These are phyloP conservation scores for Drosophila falleni DNA, from an alignment of 2,888 invertebrate species.

Conservation along the genomic window DNA sequence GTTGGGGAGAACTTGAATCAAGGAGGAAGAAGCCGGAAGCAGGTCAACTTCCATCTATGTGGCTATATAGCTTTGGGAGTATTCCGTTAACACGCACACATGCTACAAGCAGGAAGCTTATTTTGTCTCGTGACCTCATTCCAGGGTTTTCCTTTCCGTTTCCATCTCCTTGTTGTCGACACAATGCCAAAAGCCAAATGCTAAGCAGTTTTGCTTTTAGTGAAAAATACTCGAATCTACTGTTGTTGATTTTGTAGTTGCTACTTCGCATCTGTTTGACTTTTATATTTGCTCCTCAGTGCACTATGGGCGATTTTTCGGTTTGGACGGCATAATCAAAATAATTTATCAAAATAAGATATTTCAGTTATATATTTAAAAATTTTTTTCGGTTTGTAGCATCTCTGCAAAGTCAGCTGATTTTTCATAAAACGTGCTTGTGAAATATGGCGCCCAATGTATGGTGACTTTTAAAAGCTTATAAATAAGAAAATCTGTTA, in stretches of 20 bases:
- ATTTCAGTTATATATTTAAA: no score
- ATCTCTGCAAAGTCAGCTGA: no score
- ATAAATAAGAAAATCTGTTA: no score
- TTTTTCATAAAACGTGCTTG: no score
- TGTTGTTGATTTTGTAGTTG: conserved; percentile 32
- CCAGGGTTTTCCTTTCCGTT: conserved; percentile 38
- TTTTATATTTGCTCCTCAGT: conserved; percentile 57
- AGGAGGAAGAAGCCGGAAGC: conserved; percentile 26
- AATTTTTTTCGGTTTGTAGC: no score
- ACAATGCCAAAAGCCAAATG: conserved; percentile 63
- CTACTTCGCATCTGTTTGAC: conserved; percentile 47
- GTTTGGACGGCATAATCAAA: no score
- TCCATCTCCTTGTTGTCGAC: conserved; percentile 10
- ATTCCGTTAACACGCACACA: conserved; percentile 13
- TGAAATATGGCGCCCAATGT: no score
- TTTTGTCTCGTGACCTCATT: conserved; percentile 79
- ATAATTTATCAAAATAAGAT: no score
- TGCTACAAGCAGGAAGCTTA: conserved; percentile 65
- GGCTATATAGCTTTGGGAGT: conserved; percentile 16
- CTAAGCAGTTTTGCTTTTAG: conserved; percentile 80
- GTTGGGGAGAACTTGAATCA: neutral
- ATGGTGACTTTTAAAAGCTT: no score
- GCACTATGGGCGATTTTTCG: no score
- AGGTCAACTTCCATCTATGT: conserved; percentile 41
- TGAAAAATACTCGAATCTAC: conserved; percentile 65